Evolutionary conservation across 2,797 vertebrate species (phyloP).

Genomic region (Catharus ustulatus): DNA sequence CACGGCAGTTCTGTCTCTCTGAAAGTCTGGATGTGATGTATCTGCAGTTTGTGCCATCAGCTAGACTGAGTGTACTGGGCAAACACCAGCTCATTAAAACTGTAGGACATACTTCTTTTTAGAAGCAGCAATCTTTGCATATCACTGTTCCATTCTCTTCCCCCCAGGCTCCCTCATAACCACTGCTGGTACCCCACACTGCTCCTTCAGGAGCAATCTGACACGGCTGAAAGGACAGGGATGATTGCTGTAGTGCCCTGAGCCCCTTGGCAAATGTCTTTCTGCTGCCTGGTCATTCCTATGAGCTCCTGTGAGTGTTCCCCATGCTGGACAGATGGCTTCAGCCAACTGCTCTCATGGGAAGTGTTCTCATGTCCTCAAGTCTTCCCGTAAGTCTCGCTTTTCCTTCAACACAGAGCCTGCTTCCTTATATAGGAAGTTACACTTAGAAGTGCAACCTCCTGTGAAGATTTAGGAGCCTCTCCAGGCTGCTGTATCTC

Average conservation of each 20-base stretch:
- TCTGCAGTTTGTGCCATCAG: not conserved
- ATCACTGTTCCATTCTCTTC: not conserved
- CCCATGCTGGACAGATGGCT: not conserved
- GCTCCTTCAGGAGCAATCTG: not conserved
- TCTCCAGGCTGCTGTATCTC: not conserved
- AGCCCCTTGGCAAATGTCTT: not conserved
- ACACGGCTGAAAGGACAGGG: not conserved
- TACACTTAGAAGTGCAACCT: not conserved
- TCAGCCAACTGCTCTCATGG: not conserved
- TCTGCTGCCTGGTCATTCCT: not conserved
- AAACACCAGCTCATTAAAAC: not conserved
- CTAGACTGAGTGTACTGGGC: not conserved
- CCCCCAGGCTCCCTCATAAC: not conserved
- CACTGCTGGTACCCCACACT: not conserved
- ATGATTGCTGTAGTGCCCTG: not conserved
- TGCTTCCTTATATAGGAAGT: conserved; percentile 34
- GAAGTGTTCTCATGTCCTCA: conserved; percentile 16
- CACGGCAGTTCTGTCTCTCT: not conserved
- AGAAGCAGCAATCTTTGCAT: not conserved
- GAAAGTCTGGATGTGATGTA: not conserved
- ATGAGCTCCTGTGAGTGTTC: not conserved
- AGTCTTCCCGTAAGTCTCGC: not conserved
- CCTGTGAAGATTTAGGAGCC: conserved; percentile 23
- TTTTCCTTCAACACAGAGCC: not conserved
- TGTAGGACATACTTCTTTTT: not conserved